These are phyloP conservation scores for Anthonomus grandis DNA, from an alignment of 1,140 invertebrate genomes.

Conservation along the genomic window DNA sequence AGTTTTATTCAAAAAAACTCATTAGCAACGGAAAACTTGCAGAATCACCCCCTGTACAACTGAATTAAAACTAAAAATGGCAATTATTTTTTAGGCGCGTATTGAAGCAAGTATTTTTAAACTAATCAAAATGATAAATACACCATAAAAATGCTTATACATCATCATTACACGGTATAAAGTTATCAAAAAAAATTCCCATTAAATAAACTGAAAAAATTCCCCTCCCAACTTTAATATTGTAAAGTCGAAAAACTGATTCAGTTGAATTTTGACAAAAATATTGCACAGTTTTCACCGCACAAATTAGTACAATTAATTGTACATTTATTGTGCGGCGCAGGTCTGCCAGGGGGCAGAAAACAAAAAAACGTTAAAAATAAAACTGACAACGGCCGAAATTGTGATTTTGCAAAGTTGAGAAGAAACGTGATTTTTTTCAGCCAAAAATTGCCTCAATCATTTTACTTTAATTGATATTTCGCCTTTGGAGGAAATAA, in stretches of 20 bases:
- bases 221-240: conserved; percentile 5
- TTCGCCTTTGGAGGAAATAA: conserved; percentile 9
- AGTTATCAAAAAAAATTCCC: conserved; percentile 19
- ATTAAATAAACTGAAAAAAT: conserved; percentile 5
- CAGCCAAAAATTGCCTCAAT: conserved; percentile 21
- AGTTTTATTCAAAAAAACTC: no score
- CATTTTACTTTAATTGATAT: conserved; percentile 6
- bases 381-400: conserved; percentile 7
- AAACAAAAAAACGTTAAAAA: conserved; percentile 9
- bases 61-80: conserved; percentile 22
- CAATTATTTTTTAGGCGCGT: conserved; percentile 20
- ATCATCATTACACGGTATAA: conserved; percentile 15
- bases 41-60: no score
- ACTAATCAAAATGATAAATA: conserved; percentile 17
- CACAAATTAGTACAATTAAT: neutral
- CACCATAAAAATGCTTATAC: conserved; percentile 25
- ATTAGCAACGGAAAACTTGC: no score
- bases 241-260: neutral
- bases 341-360: neutral
- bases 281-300: conserved; percentile 13
- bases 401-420: conserved; percentile 11
- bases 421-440: conserved; percentile 5
- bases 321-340: neutral
- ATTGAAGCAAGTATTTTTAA: conserved; percentile 21
- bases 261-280: conserved; percentile 11